Percentiles rank a stretch among this genome's conserved stretches.
These are phyloP conservation scores for Drosophila asahinai DNA, from an alignment of 1,140 invertebrate genomes.

Conservation along the genomic window DNA sequence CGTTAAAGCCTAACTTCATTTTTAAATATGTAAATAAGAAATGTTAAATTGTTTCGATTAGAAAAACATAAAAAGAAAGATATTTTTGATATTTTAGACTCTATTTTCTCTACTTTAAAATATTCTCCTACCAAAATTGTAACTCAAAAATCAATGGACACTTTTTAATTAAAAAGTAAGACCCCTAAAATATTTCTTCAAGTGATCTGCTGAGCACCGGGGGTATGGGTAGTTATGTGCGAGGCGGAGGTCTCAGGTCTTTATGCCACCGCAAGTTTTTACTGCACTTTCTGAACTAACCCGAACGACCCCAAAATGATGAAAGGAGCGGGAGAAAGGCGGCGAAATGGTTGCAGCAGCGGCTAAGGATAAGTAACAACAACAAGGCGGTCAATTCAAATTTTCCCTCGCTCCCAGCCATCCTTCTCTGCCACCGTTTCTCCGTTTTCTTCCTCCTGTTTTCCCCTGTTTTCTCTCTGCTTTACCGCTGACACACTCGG, in stretches of 20 bases:
- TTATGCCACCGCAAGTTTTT: slow-evolving; percentile 82
- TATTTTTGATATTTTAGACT: too few species aligned
- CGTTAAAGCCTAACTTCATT: not conserved
- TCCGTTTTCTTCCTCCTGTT: slow-evolving; percentile 10
- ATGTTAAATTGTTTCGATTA: not conserved
- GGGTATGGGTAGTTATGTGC: slow-evolving; percentile 34
- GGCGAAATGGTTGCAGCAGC: slow-evolving; percentile 21
- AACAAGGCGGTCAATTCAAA: slow-evolving; percentile 62
- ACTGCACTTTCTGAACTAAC: slow-evolving; percentile 78
- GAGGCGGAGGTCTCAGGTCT: slow-evolving; percentile 71
- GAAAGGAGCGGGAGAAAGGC: slow-evolving; percentile 13
- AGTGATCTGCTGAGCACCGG: slow-evolving; percentile 6
- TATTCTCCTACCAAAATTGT: too few species aligned
- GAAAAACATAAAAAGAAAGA: not conserved
- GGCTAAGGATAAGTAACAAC: slow-evolving; percentile 57
- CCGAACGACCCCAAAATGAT: slow-evolving; percentile 45
- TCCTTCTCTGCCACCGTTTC: slow-evolving; percentile 21
- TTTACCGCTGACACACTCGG: slow-evolving; percentile 44
- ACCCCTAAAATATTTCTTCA: not conserved
- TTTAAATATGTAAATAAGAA: too few species aligned
- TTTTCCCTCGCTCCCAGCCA: slow-evolving; percentile 20
- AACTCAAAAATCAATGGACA: not conserved
- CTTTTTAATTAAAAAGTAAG: not conserved
- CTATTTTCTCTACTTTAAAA: not conserved
- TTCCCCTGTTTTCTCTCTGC: slow-evolving; percentile 13